Evolutionary conservation across 2,797 vertebrate genomes (phyloP), one percentile per base, ranked within the genome.

Genomic region (Eospalax fontanierii): DNA sequence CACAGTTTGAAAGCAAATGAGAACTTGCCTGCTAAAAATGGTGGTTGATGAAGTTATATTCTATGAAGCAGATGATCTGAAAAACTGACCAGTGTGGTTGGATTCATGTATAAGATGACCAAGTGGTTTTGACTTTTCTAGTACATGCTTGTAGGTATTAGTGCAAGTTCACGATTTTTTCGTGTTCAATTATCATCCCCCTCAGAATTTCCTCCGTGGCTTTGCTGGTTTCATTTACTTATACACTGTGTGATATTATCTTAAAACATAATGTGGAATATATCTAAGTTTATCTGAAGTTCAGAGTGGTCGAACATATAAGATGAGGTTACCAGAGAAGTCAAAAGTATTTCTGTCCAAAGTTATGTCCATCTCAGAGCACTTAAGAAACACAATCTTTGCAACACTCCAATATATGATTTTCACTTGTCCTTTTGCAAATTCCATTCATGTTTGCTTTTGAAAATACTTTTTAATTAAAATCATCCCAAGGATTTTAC

Each of bases 391-490:
- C 16, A 30, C 91, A 91, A 74, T 88, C 70, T 96, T 57, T 61
- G 15, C 7, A 80, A 85, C 54, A 35, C 18, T 26, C 79, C 93
- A 50, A 59, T 33, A 21, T 57, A 43, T 71, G 40, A 50, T 71
- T 98, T 95, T 93, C 16, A 85, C 84, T 94, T 78, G 96, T 96
- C 80, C 94, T 83, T 76, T 95, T 94, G 78, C 11, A 96, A 97
- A 96, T 91, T 95, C 80, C 90, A 46, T 82, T 4, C 75, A 79
- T 85, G 10, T 96, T 97, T 84, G 15, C 91, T 95, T 97, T 96
- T 79, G 91, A 96, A 96, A 95, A 95, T 43, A 83, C 43, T 26
- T 96, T 96, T 96, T 93, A 84, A 91, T 96, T 97, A 97, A 97
- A 97, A 63, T 88, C 79, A 71, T 90, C 85, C 94, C 38, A 11